Evolutionary conservation across 2,113 vertebrate species (phyloP).

Genomic region (Urocynchramus pylzowi): DNA sequence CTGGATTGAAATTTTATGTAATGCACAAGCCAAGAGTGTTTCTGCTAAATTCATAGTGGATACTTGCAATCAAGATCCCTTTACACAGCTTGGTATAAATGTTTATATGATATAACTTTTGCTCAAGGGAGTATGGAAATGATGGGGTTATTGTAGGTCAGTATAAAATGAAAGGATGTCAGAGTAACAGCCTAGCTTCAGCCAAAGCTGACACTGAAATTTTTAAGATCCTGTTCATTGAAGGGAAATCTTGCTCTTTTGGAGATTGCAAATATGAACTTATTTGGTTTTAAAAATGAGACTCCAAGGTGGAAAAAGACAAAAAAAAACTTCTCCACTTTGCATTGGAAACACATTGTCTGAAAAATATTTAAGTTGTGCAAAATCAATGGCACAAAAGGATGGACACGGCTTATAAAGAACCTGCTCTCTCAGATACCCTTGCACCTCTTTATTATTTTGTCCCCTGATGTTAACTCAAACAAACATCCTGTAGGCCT

Average conservation of each 20-base stretch:
- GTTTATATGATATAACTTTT: slow-evolving; percentile 20
- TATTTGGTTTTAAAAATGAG: neutral
- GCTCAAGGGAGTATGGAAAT: neutral
- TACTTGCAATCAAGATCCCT: neutral
- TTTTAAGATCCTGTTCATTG: neutral
- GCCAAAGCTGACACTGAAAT: neutral
- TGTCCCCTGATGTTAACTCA: neutral
- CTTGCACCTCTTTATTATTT: neutral
- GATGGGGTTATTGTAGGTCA: neutral
- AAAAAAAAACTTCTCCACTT: neutral
- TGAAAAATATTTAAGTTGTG: neutral
- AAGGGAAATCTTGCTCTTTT: neutral
- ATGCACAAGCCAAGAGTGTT: neutral
- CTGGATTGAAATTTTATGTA: slow-evolving; percentile 15
- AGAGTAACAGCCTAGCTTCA: neutral
- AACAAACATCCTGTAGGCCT: neutral
- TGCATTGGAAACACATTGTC: neutral
- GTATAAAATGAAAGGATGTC: neutral
- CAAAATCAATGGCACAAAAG: neutral
- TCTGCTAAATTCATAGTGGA: neutral
- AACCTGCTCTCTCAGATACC: neutral
- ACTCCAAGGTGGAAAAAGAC: neutral
- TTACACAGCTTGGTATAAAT: neutral
- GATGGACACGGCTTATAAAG: neutral
- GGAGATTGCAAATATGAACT: neutral